These are phyloP conservation scores for Listronotus bonariensis DNA, from an alignment of 1,140 invertebrate species.

Conservation along the genomic window DNA sequence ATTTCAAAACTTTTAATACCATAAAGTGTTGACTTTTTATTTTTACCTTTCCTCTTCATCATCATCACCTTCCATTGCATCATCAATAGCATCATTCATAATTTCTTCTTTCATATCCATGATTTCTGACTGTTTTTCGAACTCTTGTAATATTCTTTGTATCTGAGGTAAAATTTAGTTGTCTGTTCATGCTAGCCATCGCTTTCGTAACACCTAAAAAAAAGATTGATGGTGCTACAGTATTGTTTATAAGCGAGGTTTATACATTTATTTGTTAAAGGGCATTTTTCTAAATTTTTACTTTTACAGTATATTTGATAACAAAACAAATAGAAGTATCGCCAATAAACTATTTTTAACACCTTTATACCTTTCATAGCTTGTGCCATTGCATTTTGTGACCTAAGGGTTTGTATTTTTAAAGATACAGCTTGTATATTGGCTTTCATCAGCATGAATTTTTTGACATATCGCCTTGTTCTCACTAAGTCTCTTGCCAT, in stretches of 20 bases:
- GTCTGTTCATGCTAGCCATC: slow-evolving; percentile 98
- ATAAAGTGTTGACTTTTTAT: too few species aligned
- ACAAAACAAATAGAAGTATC: too few species aligned
- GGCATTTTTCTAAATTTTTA: too few species aligned
- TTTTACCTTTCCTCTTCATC: slow-evolving; percentile 95
- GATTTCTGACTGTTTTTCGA: slow-evolving; percentile 99
- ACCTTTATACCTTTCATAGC: slow-evolving; percentile 91
- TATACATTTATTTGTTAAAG: too few species aligned
- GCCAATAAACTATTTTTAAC: too few species aligned
- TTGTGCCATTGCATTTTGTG: slow-evolving; percentile 98
- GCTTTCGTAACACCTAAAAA: slow-evolving; percentile 85
- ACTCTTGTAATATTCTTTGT: slow-evolving; percentile 98
- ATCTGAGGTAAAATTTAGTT: slow-evolving; percentile 99
- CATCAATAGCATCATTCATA: slow-evolving; percentile 99
- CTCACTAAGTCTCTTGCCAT: slow-evolving; percentile 99
- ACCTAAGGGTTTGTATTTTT: slow-evolving; percentile 97
- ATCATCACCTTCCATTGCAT: slow-evolving; percentile 97
- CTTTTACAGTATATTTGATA: too few species aligned
- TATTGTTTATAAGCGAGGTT: too few species aligned
- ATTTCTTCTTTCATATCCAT: slow-evolving; percentile 99
- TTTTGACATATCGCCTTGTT: slow-evolving; percentile 93
- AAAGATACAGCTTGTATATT: slow-evolving; percentile 99
- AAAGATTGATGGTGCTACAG: too few species aligned
- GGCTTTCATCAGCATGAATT: slow-evolving; percentile 99
- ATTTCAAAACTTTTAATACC: too few species aligned